These are phyloP conservation scores for Psittacula derbiana DNA, from an alignment of 2,797 vertebrate genomes.

Conservation along the genomic window DNA sequence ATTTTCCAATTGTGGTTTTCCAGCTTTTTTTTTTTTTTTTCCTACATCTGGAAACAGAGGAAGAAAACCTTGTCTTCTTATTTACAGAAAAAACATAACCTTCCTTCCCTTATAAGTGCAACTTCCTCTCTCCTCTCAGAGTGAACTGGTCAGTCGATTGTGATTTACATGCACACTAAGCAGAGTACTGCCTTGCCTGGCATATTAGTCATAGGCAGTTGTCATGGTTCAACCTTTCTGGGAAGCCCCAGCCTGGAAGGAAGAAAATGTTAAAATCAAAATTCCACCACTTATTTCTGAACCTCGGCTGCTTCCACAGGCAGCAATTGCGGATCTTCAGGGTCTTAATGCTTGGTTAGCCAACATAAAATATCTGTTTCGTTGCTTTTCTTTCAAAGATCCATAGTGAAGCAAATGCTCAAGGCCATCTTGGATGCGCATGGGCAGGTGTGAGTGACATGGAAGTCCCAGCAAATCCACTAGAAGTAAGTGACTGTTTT, in stretches of 20 bases:
- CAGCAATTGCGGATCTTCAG: background rate
- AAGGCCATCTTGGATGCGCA: background rate
- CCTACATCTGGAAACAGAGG: slow-evolving; percentile 1
- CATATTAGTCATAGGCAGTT: slow-evolving; percentile 64
- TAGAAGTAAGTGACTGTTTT: slow-evolving; percentile 63
- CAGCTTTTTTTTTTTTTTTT: background rate
- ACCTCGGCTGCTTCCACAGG: background rate
- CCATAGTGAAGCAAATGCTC: background rate
- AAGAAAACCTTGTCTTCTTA: background rate
- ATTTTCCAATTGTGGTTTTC: background rate
- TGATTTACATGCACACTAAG: slow-evolving; percentile 47
- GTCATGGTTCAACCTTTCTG: slow-evolving; percentile 61
- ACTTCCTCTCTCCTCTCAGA: slow-evolving; percentile 59
- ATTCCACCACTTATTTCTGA: slow-evolving; percentile 12
- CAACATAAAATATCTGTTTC: background rate
- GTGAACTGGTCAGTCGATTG: background rate
- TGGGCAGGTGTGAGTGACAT: background rate
- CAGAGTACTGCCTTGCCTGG: background rate
- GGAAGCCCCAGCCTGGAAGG: slow-evolving; percentile 71
- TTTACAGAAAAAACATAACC: slow-evolving; percentile 25
- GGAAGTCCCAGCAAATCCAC: background rate
- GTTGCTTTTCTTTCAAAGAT: slow-evolving; percentile 50
- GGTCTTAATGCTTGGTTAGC: background rate
- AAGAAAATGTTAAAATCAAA: slow-evolving; percentile 62
- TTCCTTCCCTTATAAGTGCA: slow-evolving; percentile 2